Percentiles rank a stretch among this genome's conserved stretches.
phyloP scores from a whole-genome alignment of 2,113 vertebrate species.

The cat (Felis catus) region F.catus_Fca126_mat1.0 CM031429.1:32024501-32025000 shows the following conservation, averaged over 20 bases:
- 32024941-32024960: background rate
- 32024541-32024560: background rate
- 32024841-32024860: background rate
- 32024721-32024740: background rate
- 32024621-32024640: background rate
- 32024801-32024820: background rate
- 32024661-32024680: background rate
- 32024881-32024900: background rate
- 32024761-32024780: background rate
- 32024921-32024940: background rate
- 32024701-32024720: background rate
- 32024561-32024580: accelerated
- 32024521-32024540: background rate
- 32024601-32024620: background rate
- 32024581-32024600: background rate
- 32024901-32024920: background rate
- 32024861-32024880: background rate
- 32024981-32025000: background rate
- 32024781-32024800: background rate
- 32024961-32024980: background rate
- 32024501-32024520: background rate
- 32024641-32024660: background rate
- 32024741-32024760: background rate
- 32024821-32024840: background rate
- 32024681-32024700: background rate